These are phyloP conservation scores for Chelon auratus DNA, from an alignment of 2,797 vertebrate genomes.

Conservation along the genomic window DNA sequence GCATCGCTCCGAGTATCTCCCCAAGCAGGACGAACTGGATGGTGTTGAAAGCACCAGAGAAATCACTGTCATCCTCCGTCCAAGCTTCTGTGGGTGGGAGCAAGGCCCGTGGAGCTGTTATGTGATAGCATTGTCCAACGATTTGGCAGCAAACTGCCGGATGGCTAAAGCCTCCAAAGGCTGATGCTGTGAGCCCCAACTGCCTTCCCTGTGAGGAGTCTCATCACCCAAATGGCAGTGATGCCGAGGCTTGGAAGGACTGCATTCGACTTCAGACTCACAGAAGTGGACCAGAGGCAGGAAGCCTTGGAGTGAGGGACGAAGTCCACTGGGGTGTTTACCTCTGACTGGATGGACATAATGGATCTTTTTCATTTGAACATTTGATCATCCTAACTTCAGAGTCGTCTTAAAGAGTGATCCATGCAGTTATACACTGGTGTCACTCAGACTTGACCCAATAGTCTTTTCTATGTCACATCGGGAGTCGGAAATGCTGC, in stretches of 20 bases:
- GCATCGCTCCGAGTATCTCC: slow-evolving; percentile 49
- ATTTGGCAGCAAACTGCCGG: slow-evolving; percentile 47
- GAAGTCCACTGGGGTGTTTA: slow-evolving; percentile 4
- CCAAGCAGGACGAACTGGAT: slow-evolving; percentile 43
- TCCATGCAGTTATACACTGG: slow-evolving; percentile 4
- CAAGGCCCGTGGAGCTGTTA: slow-evolving; percentile 37
- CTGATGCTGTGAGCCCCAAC: slow-evolving; percentile 30
- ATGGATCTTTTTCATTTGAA: slow-evolving; percentile 1
- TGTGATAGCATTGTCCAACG: slow-evolving; percentile 55
- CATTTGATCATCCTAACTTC: background rate
- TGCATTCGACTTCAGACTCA: slow-evolving; percentile 9
- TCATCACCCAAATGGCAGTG: slow-evolving; percentile 26
- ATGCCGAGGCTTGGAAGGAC: slow-evolving; percentile 27
- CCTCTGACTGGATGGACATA: slow-evolving; percentile 24
- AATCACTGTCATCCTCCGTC: slow-evolving; percentile 48
- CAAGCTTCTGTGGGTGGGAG: slow-evolving; percentile 48
- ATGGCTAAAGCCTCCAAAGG: slow-evolving; percentile 24
- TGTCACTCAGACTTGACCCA: background rate
- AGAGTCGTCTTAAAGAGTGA: background rate
- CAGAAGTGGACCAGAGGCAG: slow-evolving; percentile 16
- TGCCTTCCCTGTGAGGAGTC: slow-evolving; percentile 7
- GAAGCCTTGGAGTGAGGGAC: background rate
- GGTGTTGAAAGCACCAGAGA: slow-evolving; percentile 51
- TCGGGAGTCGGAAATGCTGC: background rate
- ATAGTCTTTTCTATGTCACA: background rate